These are phyloP conservation scores for Caradrina kadenii DNA, from an alignment of 2,888 invertebrate species.

Conservation along the genomic window DNA sequence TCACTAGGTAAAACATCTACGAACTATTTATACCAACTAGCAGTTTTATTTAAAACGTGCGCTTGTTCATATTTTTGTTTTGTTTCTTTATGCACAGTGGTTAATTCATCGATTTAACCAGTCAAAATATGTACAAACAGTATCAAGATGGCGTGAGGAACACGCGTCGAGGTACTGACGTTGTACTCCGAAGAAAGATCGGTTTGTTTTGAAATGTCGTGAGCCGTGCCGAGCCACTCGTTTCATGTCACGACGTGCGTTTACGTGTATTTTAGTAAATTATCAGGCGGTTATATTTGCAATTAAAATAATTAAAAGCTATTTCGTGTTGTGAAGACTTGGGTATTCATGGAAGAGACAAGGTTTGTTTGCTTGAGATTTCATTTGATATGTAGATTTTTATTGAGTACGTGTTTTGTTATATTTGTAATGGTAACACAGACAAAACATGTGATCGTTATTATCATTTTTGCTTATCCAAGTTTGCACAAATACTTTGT, in stretches of 20 bases:
- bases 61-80: conserved; percentile 53
- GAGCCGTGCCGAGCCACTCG: conserved; percentile 79
- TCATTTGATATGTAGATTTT: conserved; percentile 9
- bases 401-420: conserved; percentile 20
- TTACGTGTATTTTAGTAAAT: conserved; percentile 63
- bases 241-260: conserved; percentile 77
- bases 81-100: conserved; percentile 69
- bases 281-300: conserved; percentile 47
- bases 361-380: not conserved
- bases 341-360: conserved; percentile 4
- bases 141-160: conserved; percentile 77
- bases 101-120: conserved; percentile 80
- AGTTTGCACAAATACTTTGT: not conserved
- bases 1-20: conserved; percentile 10
- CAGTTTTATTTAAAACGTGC: conserved; percentile 35
- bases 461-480: not conserved
- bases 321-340: conserved; percentile 24
- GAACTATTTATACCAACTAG: not conserved
- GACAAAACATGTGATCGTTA: not conserved
- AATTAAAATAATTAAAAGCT: conserved; percentile 57
- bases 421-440: conserved; percentile 7
- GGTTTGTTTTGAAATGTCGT: conserved; percentile 88
- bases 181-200: conserved; percentile 71
- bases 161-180: conserved; percentile 79
- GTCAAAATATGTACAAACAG: conserved; percentile 87